These are phyloP conservation scores for Coleophora deauratella DNA, from an alignment of 2,888 invertebrate species.

Conservation along the genomic window DNA sequence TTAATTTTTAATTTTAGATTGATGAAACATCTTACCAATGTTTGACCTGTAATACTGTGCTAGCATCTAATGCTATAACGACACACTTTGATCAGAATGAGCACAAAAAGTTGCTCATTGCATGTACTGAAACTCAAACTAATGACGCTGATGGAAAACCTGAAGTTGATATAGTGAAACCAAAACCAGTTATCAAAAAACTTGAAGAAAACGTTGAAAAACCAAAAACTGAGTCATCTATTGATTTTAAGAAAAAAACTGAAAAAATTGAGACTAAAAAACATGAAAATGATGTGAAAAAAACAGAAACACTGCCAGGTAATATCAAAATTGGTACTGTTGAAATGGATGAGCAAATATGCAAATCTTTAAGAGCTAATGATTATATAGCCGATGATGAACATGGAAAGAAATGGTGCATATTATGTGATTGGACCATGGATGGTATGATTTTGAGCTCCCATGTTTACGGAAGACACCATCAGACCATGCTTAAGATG, in stretches of 20 bases:
- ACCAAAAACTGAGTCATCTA: background rate
- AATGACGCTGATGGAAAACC: background rate
- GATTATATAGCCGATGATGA: conserved; percentile 18
- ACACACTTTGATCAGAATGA: conserved; percentile 1
- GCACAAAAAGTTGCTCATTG: background rate
- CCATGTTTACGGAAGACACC: conserved; percentile 22
- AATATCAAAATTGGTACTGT: background rate
- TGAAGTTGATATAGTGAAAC: background rate
- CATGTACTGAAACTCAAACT: background rate
- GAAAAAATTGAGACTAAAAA: background rate
- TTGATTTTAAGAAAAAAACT: background rate
- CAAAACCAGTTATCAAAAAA: background rate
- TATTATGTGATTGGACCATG: conserved; percentile 25
- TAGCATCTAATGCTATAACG: background rate
- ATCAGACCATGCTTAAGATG: conserved; percentile 22
- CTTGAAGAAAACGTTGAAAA: background rate
- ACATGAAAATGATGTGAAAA: background rate
- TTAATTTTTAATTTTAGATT: background rate
- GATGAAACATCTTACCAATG: background rate
- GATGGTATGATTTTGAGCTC: background rate
- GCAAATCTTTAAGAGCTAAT: conserved; percentile 15
- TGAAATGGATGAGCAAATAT: conserved; percentile 16
- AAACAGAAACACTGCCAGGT: background rate
- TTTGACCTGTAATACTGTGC: background rate
- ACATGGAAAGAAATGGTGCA: conserved; percentile 18